Evolutionary conservation across 2,113 vertebrate species (phyloP), one percentile per base, ranked within the genome.

Genomic region (Bothrops jararaca): DNA sequence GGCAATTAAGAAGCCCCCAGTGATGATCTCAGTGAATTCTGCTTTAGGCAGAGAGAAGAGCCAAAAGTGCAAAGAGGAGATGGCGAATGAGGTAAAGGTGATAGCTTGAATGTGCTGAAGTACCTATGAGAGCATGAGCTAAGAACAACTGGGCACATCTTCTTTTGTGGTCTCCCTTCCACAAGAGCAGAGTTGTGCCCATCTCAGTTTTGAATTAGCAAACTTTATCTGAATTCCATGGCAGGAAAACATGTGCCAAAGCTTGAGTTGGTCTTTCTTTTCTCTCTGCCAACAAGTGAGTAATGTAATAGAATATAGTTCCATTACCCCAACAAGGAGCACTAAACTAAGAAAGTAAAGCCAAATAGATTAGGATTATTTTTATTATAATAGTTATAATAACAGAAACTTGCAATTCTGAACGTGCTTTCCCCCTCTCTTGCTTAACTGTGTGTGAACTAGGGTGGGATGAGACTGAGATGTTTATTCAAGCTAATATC

Each of bases 1-100:
- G 97, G 98, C 96, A 97, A 95, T 97, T 95, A 89, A 39, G 89
- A 94, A 96, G 96, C 97, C 97, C 96, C 97, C 96, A 95, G 96
- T 94, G 93, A 64, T 74, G 97, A 97, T 97, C 97, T 94, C 92
- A 24, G 85, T 92, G 92, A 93, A 96, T 97, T 95, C 94, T 53
- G 91, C 94, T 93, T 94, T 86, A 80, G 26, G 92, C 93, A 56
- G 18, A 90, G 88, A 90, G 89, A 90, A 93, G 53, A 86, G 88
- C 89, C 89, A 90, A 89, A 93, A 89, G 45, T 45, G 18, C 92
- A 93, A 93, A 90, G 42, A 90, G 24, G 54, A 64, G 29, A n/a
- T 54, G 89, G 42, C 58, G 26, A 4, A n/a, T 3, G 53, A 90
- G 93, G 90, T 50, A 54, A 45, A 53, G 39, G 57, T 86, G 48